Conservation (phyloP, 2,113 vertebrate species). For the Crotalus tigris region DNA sequence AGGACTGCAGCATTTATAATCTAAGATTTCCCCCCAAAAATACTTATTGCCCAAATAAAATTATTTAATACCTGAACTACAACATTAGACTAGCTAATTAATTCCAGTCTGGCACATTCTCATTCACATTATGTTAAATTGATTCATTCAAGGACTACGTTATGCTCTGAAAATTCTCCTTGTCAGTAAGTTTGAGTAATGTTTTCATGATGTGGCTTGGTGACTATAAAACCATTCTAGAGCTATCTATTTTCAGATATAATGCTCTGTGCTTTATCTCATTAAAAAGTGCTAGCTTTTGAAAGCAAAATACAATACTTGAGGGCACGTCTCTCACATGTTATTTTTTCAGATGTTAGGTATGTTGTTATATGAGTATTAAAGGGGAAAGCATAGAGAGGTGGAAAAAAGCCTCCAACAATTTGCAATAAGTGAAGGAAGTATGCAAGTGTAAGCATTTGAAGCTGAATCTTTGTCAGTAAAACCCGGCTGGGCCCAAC, state of each 20-base stretch:
- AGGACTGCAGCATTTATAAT: neutral
- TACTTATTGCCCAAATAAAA: neutral
- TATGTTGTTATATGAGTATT: constrained; percentile 13
- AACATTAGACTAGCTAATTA: neutral
- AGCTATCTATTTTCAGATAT: neutral
- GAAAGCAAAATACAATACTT: neutral
- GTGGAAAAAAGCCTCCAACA: neutral
- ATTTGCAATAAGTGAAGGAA: constrained; percentile 7
- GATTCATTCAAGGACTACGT: neutral
- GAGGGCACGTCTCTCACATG: neutral
- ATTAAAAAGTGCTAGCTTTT: neutral
- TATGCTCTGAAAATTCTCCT: neutral
- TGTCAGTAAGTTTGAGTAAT: neutral
- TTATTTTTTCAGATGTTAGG: neutral
- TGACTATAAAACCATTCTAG: neutral
- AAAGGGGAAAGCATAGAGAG: neutral
- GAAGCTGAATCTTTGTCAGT: neutral
- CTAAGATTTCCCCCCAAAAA: neutral
- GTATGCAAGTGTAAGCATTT: neutral
- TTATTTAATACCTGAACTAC: neutral
- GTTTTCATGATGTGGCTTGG: neutral
- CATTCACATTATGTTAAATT: neutral
- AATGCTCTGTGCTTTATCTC: neutral
- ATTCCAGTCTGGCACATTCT: neutral
- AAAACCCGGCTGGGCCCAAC: neutral